Conservation (phyloP, 2,888 invertebrate genomes). For the Drosophila bunnanda region DNA sequence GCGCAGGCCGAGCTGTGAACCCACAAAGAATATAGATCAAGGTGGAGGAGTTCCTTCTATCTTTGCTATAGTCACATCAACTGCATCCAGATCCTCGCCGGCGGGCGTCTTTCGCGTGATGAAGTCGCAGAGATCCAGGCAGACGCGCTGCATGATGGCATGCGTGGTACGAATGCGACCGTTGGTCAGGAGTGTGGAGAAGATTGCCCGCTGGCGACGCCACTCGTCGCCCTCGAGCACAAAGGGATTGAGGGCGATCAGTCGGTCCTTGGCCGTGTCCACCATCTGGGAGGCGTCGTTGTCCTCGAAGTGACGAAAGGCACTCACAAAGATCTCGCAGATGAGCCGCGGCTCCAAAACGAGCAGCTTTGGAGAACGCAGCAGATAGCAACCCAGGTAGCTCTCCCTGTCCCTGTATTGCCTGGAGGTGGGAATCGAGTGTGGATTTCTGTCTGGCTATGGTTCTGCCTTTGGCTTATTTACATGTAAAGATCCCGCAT, state of each 20-base stretch:
- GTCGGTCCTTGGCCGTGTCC: slow-evolving; percentile 84
- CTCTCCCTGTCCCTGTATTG: slow-evolving; percentile 73
- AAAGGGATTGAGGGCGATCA: slow-evolving; percentile 85
- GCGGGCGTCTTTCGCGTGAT: slow-evolving; percentile 72
- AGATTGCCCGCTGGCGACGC: slow-evolving; percentile 85
- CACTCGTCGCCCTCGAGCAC: slow-evolving; percentile 85
- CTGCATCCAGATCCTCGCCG: slow-evolving; percentile 83
- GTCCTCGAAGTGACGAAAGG: slow-evolving; percentile 84
- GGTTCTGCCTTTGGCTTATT: not conserved
- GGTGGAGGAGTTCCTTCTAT: not conserved
- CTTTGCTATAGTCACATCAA: slow-evolving; percentile 80
- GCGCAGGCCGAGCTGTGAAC: slow-evolving; percentile 76
- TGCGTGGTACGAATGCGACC: slow-evolving; percentile 85
- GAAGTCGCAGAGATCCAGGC: slow-evolving; percentile 83
- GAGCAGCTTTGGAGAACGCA: slow-evolving; percentile 83
- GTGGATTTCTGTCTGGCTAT: rapidly evolving
- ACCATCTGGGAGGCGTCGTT: slow-evolving; percentile 77
- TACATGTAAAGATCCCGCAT: slow-evolving; percentile 84
- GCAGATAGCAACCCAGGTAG: slow-evolving; percentile 84
- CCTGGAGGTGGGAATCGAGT: slow-evolving; percentile 49
- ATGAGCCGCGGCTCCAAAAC: slow-evolving; percentile 83
- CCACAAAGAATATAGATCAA: not conserved
- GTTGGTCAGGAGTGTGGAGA: slow-evolving; percentile 86
- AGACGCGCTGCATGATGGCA: slow-evolving; percentile 84
- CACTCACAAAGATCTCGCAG: slow-evolving; percentile 84